phyloP scores from a whole-genome alignment of 2,797 vertebrate genomes.

The Galagoides demidoff region DNA sequence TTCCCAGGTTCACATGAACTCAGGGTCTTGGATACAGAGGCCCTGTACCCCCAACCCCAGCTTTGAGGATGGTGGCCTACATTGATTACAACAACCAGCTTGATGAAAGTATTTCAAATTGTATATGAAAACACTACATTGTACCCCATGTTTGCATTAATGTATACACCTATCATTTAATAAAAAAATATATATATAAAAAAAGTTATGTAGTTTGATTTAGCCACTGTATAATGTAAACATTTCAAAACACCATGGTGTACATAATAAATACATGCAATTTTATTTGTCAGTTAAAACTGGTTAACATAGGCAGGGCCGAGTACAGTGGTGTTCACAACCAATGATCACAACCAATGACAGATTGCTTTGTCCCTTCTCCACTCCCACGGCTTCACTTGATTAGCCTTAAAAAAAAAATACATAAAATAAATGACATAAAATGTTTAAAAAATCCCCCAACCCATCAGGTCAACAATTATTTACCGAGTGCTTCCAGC shows the following conservation, averaged over 20 bases:
- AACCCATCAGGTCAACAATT: background rate
- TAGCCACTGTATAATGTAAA: too few relatives aligned
- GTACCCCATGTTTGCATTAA: too few relatives aligned
- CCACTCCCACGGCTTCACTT: background rate
- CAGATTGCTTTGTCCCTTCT: background rate
- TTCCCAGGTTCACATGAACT: background rate
- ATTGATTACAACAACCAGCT: background rate
- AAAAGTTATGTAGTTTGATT: background rate
- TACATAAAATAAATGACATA: background rate
- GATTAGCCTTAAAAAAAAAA: background rate
- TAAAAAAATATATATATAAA: too few relatives aligned
- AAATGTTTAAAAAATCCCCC: background rate
- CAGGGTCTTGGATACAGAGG: background rate
- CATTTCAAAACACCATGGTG: background rate
- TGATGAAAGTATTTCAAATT: too few relatives aligned
- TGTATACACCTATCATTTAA: too few relatives aligned
- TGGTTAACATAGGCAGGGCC: background rate
- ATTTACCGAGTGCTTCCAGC: background rate
- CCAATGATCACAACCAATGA: background rate
- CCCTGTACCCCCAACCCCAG: fast-evolving
- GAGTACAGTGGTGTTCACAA: background rate
- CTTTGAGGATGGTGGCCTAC: background rate
- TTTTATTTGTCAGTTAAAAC: background rate
- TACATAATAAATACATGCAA: too few relatives aligned
- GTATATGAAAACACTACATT: too few relatives aligned